Evolutionary conservation across 2,888 invertebrate species (phyloP), one percentile per base, ranked within the genome.

Genomic region (Halictus ligatus): DNA sequence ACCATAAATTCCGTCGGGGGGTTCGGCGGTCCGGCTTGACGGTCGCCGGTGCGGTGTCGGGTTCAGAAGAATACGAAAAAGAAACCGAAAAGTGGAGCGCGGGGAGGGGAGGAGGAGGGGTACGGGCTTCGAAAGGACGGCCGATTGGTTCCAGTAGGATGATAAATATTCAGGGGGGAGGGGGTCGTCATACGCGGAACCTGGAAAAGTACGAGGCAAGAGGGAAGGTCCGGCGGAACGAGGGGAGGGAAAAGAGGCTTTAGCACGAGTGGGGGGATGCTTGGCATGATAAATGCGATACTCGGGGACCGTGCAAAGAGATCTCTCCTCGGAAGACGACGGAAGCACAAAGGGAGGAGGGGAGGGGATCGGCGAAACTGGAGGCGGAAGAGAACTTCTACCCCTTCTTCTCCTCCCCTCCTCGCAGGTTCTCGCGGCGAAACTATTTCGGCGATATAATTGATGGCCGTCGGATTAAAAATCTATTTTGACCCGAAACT

Each of bases 381-480:
- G 71, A 71, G 64, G 64, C 43, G 46, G 64, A 58, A n/a, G 10
- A 35, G 35, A 35, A n/a, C 4, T 10, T n/a, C n/a, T 8, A 12
- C 0, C 10, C 54, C 8, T 25, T 75, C 64, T 29, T 29, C 13
- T 35, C 15, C 18, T 0, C 15, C 12, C 13, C 21, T 5, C 1
- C 0, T 3, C 25, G 1, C 21, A 1, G 21, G 0, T 18, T 40
- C 67, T 69, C 74, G 64, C 78, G 72, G 40, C 80, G 75, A 83
- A 84, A 89, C 87, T 85, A 89, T 83, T 89, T 86, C 77, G 46
- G 75, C 79, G 82, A 73, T 81, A 78, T 83, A 89, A 92, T 87
- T 82, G 88, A 90, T 89, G 73, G 80, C 78, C 86, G 84, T 85
- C 81, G 71, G 89, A 92, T 93, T 92, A 92, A 91, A 92, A 92